Evolutionary conservation across 1,140 invertebrate genomes (phyloP), one percentile per base, ranked within the genome.

Genomic region (Colletes latitarsis): DNA sequence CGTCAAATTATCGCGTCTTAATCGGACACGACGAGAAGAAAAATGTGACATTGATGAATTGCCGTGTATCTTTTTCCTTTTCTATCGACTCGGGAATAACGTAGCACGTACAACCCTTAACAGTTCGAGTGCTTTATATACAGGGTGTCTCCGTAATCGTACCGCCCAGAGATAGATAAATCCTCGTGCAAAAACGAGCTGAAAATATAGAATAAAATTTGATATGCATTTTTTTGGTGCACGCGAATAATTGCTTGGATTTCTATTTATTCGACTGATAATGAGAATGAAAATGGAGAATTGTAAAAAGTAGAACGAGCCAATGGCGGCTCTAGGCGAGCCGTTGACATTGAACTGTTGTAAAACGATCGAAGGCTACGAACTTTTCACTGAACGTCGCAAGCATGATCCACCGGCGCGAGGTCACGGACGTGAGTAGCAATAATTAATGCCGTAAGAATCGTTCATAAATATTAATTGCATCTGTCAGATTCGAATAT

Each of bases 381-480:
- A 73, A 52, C 3, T 55, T 17, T 75, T 66, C n/a, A 41, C 19
- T 5, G 12, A 10, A 52, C 62, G 15, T 49, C 30, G 70, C 12
- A 19, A 55, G 19, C 53, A 41, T 60, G 69, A 46, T 71, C 69
- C 19, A 21, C 60, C 12, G 21, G 21, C n/a, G 57, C 52, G 73
- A 64, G 63, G 57, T 17, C 39, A 41, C n/a, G 19, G 43, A 81
- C 19, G 43, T n/a, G 43, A 53, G 46, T 46, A 9, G 55, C 41
- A 67, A 55, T 67, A 78, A 82, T 84, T 73, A 78, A 72, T 19
- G 21, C 17, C 62, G 9, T 10, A 9, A 14, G 12, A 49, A 73
- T 46, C 68, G 78, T 73, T 69, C 74, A 84, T 58, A 53, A 64
- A 82, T 78, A 84, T 82, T 77, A 82, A 82, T 72, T 39, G 19